Percentiles rank a stretch among this genome's conserved stretches.
These are phyloP conservation scores for Ciona savignyi DNA, from an alignment of 23 tunicate genomes.

Conservation along the genomic window DNA sequence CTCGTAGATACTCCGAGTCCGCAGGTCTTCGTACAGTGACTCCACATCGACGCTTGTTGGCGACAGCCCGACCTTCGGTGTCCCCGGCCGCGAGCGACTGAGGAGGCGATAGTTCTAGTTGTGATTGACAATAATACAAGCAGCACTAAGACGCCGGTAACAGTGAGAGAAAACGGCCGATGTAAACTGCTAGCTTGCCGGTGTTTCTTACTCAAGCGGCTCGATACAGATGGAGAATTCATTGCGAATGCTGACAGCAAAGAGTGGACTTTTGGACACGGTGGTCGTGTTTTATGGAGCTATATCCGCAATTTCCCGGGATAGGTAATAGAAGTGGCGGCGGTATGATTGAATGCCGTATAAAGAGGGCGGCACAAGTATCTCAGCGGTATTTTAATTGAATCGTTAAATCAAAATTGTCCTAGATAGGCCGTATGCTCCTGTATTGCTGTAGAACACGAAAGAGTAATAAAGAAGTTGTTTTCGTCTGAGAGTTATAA, in stretches of 20 bases:
- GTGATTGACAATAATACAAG: not conserved
- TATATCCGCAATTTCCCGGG: not conserved
- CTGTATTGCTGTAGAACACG: not conserved
- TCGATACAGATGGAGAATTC: not conserved
- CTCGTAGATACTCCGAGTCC: constrained; percentile 66
- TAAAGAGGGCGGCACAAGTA: not conserved
- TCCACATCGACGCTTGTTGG: constrained; percentile 27
- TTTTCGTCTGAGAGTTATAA: not conserved
- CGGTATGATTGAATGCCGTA: not conserved
- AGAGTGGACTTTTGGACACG: not conserved
- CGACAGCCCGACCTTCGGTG: constrained; percentile 12
- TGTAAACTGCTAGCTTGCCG: too few relatives aligned
- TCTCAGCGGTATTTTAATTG: not conserved
- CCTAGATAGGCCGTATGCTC: not conserved
- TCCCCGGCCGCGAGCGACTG: constrained; percentile 6
- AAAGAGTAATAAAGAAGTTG: not conserved
- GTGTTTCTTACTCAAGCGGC: too few relatives aligned
- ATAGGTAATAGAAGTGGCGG: not conserved
- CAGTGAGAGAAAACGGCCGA: too few relatives aligned
- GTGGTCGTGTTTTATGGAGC: not conserved
- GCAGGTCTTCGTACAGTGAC: constrained; percentile 61
- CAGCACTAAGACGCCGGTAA: not conserved
- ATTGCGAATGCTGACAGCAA: not conserved
- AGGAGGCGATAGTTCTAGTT: not conserved
- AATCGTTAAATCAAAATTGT: not conserved